Base-by-base conservation (phyloP, 2,797 vertebrate genomes). In the Mus minutoides region DNA sequence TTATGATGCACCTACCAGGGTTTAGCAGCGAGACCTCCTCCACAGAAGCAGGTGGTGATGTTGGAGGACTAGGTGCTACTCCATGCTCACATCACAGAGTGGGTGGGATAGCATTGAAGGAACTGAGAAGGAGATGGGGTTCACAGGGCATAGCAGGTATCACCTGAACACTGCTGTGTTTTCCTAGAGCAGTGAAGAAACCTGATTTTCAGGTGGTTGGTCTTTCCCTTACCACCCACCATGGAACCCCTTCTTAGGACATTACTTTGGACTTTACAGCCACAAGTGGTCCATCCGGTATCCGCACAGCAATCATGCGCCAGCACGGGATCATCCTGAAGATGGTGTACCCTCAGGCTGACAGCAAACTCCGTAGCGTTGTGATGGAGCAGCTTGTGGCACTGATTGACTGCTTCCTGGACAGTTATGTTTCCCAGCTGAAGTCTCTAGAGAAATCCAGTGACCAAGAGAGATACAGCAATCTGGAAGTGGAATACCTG, bases 361-460 rank as follows among this genome's bases (percentile, higher is more conserved):
- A 99, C 98, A 99, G 99, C 0, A 98, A 98, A 96, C 98, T 99
- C 88, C 99, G 99, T 6, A 98, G 98, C 24, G 2, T 98, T 0
- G 97, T 99, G 19, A 99, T 98, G 0, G 99, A 99, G 95, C 99
- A 99, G 98, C 98, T 99, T 98, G 99, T 99, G 97, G 98, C 99
- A 0, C 98, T 99, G 54, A 96, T 99, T 94, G 99, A 99, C 96
- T 99, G 98, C 95, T 98, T 99, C 90, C 96, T 99, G 58, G 98
- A 99, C 6, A 98, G 99, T 24, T 99, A 99, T 0, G 99, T 99
- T 86, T 98, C 98, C 29, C 99, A 99, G 98, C 99, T 99, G 0
- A 99, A 98, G 62, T 99, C 99, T 0, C 98, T 99, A 95, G 99
- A 99, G 88, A 98, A 97, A 46, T 98, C 99, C 21, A 97, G 96